Base-by-base conservation (phyloP, 1,140 invertebrate species). In the Carposina sasakii region DNA sequence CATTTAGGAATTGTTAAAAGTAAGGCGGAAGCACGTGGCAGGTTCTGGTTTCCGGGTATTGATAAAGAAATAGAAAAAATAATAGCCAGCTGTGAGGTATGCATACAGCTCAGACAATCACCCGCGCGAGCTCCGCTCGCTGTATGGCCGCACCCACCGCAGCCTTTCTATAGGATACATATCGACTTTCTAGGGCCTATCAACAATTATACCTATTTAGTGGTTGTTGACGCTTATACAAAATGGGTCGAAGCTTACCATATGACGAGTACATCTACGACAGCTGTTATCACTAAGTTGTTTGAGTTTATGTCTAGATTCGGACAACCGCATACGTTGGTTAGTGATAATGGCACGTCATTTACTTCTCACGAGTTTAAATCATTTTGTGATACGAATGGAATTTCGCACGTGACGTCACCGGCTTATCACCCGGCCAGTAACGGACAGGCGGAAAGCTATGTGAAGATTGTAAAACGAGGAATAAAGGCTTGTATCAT, bases 1-100 rank as follows among this genome's bases (percentile, higher is more conserved):
- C 81, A 87, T 54, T 54, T 67, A 9, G 77, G 85, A 1, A 76
- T 85, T 4, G 62, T 75, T 4, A 57, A 71, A 31, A 86, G 81
- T 61, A 87, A 87, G 49, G 17, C 40, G 9, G 22, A 72, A 4
- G 76, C 82, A 6, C 48, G 82, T 1, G 51, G 33, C 0, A 71
- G 71, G 43, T 43, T 81, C 1, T 87, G 67, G 62, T 88, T 84
- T 84, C 76, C 71, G 22, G 53, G 61, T 9, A 68, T 87, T 3
- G 74, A 85, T 54, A 37, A 37, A 0, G 74, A 83, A 9, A 74
- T 86, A 22, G 71, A 85, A 54, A 13, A 41, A 0, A 23, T 51
- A 10, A 23, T 47, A 47, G 20, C 2, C 10, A 6, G 16, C 2
- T 47, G 45, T 19, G 9, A 8, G 5, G 17, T 36, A 3, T 47